A percentile compares a stretch with the other conserved stretches of the same genome.
These are phyloP conservation scores for Sebastes schlegelii DNA, from an alignment of 2,113 vertebrate species.

Conservation along the genomic window DNA sequence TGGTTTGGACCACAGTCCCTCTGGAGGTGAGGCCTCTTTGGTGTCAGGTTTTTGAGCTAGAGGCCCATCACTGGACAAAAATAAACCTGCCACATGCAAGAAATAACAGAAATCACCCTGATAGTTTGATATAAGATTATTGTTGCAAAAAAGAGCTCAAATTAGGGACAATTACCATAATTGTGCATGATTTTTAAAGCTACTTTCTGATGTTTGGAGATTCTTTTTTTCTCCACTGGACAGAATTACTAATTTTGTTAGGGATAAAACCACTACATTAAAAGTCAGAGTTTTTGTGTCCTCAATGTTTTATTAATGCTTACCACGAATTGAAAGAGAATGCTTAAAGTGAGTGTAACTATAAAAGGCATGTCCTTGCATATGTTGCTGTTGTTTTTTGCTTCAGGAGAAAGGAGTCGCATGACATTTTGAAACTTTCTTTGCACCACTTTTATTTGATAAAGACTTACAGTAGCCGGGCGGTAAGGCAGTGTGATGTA, in stretches of 20 bases:
- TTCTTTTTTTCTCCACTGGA: background rate
- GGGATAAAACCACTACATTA: background rate
- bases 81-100: conserved; percentile 74
- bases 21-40: conserved; percentile 53
- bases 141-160: conserved; percentile 37
- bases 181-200: background rate
- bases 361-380: background rate
- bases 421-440: conserved; percentile 3
- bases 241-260: background rate
- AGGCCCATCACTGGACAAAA: conserved; percentile 68
- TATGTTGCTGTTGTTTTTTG: conserved; percentile 1
- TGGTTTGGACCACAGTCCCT: conserved; percentile 34
- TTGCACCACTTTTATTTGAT: conserved; percentile 16
- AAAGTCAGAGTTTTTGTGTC: background rate
- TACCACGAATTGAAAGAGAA: background rate
- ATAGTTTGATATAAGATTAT: conserved; percentile 49
- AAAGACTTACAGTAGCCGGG: background rate
- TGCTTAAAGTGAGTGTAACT: background rate
- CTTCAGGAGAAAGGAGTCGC: background rate
- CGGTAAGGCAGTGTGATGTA: conserved; percentile 18
- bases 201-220: background rate
- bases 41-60: conserved; percentile 70
- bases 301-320: background rate
- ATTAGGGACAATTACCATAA: background rate
- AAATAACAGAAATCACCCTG: conserved; percentile 61